phyloP scores from a whole-genome alignment of 2,797 vertebrate species.

The Telmatherina bonti region DNA sequence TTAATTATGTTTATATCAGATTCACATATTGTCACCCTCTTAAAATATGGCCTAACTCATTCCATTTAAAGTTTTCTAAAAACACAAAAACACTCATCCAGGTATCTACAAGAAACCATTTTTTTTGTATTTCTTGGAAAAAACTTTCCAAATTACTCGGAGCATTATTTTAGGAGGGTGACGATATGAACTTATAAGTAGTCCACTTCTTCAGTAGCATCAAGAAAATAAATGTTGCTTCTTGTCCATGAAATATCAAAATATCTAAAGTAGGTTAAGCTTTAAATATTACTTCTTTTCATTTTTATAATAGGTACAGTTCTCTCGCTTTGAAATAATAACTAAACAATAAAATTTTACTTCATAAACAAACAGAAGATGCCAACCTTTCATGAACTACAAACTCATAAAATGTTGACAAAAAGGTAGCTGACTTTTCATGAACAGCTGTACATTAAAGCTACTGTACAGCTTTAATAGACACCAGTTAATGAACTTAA shows the following conservation, averaged over 20 bases:
- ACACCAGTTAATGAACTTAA: neutral
- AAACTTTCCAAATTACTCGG: too few species aligned
- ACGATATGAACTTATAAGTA: too few species aligned
- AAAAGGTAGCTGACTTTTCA: neutral
- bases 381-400: neutral
- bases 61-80: too few species aligned
- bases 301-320: neutral
- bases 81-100: too few species aligned
- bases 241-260: too few species aligned
- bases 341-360: neutral
- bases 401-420: neutral
- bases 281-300: neutral
- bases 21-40: too few species aligned
- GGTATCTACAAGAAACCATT: too few species aligned
- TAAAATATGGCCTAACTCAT: too few species aligned
- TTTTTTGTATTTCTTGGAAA: too few species aligned
- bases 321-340: neutral
- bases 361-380: neutral
- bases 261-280: too few species aligned
- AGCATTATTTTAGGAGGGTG: too few species aligned
- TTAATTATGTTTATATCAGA: neutral
- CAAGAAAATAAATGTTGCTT: neutral
- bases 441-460: neutral
- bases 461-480: neutral
- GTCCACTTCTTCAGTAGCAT: neutral